Base-by-base conservation (phyloP, 1,140 invertebrate species). In the Asobara japonica region DNA sequence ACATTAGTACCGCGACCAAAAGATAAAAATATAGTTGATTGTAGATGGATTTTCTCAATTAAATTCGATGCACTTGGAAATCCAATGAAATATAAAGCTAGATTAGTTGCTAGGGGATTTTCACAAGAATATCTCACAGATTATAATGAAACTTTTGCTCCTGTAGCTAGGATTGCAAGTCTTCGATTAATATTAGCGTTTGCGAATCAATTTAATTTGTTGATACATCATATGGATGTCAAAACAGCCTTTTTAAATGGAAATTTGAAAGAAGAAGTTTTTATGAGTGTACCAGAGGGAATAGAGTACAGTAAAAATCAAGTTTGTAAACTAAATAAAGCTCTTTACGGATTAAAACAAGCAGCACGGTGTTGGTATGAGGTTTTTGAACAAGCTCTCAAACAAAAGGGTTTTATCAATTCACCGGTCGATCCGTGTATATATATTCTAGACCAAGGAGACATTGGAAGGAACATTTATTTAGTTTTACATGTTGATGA, bases 101-200 rank as follows among this genome's bases (percentile, higher is more conserved):
- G 86, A 38, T 76, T 87, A 51, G 83, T 88, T 20, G 84, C 83
- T 10, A 80, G 80, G 69, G 87, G 86, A 4, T 89, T 79, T 61
- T 78, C 56, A 25, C 86, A 88, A 78, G 66, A 76, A 61, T 69
- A 81, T 68, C 69, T 79, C 27, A 27, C 78, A 16, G 83, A 87
- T 76, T 86, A 82, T 66, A 56, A 72, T 31, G 81, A 76, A 64
- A 79, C 72, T 45, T 81, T 76, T 76, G 77, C 77, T 36, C 79
- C 65, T 33, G 73, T 74, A 18, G 64, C 69, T 0, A 66, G 71
- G 41, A 74, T 78, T 3, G 18, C 74, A 16, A 70, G 22, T 76
- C 71, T 87, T 61, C 84, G 87, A 76, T 76, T 80, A n/a, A 77
- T 82, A 36, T 77, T 85, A 27, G 80, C 83, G 11, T 83, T 88